phyloP scores from a whole-genome alignment of 2,797 vertebrate genomes.

The Hylomyscus alleni region DNA sequence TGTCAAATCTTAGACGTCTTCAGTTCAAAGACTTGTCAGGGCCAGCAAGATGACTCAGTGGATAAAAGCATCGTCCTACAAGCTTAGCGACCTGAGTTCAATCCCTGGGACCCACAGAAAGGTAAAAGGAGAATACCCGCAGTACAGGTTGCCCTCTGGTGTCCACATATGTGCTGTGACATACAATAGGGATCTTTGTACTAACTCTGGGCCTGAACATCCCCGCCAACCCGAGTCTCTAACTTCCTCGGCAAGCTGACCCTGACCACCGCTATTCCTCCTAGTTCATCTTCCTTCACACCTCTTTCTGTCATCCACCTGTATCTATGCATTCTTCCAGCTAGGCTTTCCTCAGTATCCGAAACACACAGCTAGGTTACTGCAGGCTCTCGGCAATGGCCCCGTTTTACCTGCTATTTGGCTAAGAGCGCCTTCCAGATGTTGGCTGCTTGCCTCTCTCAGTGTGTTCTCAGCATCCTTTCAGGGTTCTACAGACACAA shows the following conservation, averaged over 20 bases:
- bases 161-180: neutral
- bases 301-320: too few relatives aligned
- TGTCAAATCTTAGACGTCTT: neutral
- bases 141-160: neutral
- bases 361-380: neutral
- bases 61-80: neutral
- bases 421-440: neutral
- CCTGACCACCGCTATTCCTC: rapidly evolving
- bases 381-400: neutral
- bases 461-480: neutral
- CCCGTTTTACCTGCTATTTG: neutral
- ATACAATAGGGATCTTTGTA: neutral
- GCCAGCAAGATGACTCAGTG: neutral
- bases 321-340: neutral
- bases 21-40: neutral
- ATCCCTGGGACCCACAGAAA: neutral
- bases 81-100: neutral
- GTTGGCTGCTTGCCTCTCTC: neutral
- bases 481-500: neutral
- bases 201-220: neutral
- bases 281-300: neutral
- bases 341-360: neutral
- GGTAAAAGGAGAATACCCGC: neutral
- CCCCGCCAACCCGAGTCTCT: neutral
- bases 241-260: neutral